Conservation (phyloP, 1,140 invertebrate genomes). For the Arion vulgaris region DNA sequence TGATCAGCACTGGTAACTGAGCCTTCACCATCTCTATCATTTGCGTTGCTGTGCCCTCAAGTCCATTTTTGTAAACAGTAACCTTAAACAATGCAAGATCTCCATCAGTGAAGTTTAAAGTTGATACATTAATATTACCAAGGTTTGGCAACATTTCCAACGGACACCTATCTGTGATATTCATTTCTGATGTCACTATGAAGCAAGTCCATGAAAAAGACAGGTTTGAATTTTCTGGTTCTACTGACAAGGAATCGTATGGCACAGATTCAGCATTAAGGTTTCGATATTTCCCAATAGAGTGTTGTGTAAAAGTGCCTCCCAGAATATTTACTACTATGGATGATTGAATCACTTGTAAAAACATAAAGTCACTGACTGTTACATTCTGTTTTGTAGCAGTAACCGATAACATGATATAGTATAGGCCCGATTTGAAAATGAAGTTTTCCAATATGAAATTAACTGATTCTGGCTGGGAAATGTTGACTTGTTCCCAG, state of each 20-base stretch:
- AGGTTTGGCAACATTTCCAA: not conserved
- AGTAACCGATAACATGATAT: not conserved
- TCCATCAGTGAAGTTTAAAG: not conserved
- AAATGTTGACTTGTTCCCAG: not conserved
- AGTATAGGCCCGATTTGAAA: not conserved
- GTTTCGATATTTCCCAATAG: not conserved
- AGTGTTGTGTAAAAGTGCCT: slow-evolving; percentile 7
- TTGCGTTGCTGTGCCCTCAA: not conserved
- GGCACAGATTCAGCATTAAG: not conserved
- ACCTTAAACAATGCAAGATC: not conserved
- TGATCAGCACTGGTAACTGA: not conserved
- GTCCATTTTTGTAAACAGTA: not conserved
- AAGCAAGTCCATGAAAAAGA: not conserved
- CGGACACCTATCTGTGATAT: not conserved
- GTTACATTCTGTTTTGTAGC: not conserved
- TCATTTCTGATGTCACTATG: not conserved
- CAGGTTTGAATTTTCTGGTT: not conserved
- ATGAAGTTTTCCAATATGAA: not conserved
- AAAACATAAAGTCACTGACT: not conserved
- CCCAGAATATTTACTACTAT: not conserved
- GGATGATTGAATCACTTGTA: not conserved
- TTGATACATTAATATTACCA: not conserved
- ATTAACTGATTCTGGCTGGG: not conserved
- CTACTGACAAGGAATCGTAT: not conserved
- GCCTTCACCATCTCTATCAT: not conserved